Evolutionary conservation across 2,113 vertebrate genomes (phyloP).

Genomic region (Trochalopteron elliotii): DNA sequence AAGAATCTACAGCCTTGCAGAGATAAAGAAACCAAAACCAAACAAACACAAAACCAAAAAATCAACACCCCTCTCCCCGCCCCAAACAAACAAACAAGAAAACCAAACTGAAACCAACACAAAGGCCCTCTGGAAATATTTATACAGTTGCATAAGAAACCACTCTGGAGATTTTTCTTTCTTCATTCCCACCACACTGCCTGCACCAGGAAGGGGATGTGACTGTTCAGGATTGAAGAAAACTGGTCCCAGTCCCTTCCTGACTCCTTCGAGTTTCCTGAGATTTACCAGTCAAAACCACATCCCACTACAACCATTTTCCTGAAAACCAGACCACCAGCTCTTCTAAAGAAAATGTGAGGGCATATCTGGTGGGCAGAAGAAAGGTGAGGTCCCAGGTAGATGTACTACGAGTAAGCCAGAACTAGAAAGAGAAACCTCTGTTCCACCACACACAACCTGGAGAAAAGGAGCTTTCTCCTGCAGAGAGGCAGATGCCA

Average conservation of each 20-base stretch:
- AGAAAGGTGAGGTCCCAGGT: neutral
- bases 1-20: neutral
- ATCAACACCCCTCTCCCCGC: neutral
- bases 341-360: neutral
- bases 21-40: neutral
- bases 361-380: neutral
- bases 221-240: neutral
- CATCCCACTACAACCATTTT: neutral
- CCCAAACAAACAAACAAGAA: neutral
- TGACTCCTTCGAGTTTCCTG: neutral
- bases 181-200: neutral
- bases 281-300: neutral
- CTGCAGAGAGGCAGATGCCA: neutral
- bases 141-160: neutral
- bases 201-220: neutral
- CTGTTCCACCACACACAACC: neutral
- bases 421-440: neutral
- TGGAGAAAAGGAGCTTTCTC: neutral
- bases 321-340: neutral
- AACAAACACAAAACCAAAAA: neutral
- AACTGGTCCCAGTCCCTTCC: neutral
- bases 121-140: neutral
- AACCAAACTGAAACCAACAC: neutral
- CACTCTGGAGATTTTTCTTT: neutral
- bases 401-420: neutral